Conservation (phyloP, 1,140 invertebrate species). For the Aphelinus certus region DNA sequence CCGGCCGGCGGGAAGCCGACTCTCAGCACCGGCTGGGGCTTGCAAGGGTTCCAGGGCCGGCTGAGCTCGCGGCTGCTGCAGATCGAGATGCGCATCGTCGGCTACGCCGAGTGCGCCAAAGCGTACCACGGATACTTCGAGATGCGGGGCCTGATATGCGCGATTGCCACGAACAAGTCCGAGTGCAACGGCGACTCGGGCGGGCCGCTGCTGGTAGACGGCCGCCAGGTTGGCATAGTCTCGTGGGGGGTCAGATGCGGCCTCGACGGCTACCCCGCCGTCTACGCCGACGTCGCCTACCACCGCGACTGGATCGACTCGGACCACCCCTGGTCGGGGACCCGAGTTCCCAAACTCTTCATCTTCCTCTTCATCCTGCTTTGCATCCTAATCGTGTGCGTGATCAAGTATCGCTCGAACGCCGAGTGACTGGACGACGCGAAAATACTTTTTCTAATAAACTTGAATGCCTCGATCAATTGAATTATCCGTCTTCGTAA, state of each 20-base stretch:
- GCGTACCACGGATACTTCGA: slow-evolving; percentile 53
- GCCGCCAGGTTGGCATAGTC: slow-evolving; percentile 68
- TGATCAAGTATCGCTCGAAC: no score
- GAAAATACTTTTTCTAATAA: no score
- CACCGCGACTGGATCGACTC: slow-evolving; percentile 56
- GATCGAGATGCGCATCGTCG: slow-evolving; percentile 58
- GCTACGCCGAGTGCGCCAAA: slow-evolving; percentile 50
- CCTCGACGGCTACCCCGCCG: slow-evolving; percentile 62
- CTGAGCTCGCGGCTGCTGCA: slow-evolving; percentile 47
- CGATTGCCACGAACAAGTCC: slow-evolving; percentile 71
- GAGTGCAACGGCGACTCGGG: slow-evolving; percentile 72
- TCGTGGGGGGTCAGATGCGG: slow-evolving; percentile 72
- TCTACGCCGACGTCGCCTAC: slow-evolving; percentile 62
- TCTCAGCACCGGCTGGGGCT: slow-evolving; percentile 60
- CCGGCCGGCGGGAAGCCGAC: slow-evolving; percentile 42
- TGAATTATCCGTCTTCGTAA: no score
- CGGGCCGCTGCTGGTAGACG: slow-evolving; percentile 56
- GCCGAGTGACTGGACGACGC: no score
- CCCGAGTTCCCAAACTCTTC: no score
- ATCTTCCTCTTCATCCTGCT: no score
- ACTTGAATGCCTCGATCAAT: no score
- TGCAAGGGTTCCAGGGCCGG: neutral
- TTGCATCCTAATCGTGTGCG: no score
- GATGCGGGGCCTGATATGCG: slow-evolving; percentile 77
- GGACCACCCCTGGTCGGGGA: no score